Conservation (phyloP, 2,113 vertebrate species). For the Bambusicola thoracicus region DNA sequence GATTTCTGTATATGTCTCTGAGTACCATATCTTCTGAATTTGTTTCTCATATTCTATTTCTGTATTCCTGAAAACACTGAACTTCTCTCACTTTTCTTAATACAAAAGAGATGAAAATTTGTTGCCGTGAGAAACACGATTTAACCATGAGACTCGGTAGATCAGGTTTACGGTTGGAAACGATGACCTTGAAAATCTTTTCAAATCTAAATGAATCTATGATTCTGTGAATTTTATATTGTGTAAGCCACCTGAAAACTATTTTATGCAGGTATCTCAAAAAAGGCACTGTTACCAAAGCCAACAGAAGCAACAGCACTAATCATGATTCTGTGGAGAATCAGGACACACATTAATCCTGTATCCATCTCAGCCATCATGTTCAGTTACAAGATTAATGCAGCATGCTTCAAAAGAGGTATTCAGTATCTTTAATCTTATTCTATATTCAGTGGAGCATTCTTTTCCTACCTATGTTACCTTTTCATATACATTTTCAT, state of each 20-base stretch:
- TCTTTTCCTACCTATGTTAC: background rate
- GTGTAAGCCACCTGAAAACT: background rate
- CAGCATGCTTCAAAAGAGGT: background rate
- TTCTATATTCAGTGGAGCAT: background rate
- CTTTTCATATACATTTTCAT: background rate
- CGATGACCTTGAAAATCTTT: background rate
- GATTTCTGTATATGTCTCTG: background rate
- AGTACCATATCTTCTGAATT: background rate
- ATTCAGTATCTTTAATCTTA: background rate
- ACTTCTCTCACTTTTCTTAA: background rate
- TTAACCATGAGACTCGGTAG: background rate
- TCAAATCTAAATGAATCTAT: background rate
- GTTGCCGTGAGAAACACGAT: background rate
- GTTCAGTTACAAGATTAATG: background rate
- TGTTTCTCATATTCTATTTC: background rate
- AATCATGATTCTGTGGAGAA: background rate
- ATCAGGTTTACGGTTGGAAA: background rate
- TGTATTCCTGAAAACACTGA: background rate
- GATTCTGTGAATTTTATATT: background rate
- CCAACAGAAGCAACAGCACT: background rate
- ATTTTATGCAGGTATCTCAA: background rate
- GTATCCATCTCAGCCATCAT: background rate
- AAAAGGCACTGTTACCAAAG: background rate
- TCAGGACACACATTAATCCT: background rate
- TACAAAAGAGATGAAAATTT: background rate